phyloP scores from a whole-genome alignment of 2,113 vertebrate species.

The Pachyramphus minor region DNA sequence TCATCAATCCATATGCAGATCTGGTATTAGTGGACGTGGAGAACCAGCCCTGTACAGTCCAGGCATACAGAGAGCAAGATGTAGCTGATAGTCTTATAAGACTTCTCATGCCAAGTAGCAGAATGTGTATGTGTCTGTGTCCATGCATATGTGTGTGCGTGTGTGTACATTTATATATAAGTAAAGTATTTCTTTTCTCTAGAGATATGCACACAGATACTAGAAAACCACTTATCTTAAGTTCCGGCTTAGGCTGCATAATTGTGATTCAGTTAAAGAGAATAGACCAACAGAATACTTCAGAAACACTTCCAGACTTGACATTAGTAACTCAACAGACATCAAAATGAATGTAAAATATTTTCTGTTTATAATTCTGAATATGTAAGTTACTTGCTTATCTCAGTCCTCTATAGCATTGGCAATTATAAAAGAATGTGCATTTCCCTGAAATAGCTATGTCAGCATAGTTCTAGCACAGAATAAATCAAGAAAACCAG shows the following conservation, averaged over 20 bases:
- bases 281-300: background rate
- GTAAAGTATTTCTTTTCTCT: background rate
- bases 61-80: background rate
- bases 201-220: background rate
- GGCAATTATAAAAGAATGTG: slow-evolving; percentile 6
- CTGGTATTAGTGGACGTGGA: background rate
- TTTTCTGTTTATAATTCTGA: background rate
- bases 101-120: background rate
- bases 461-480: background rate
- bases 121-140: background rate
- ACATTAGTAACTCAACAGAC: background rate
- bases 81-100: background rate
- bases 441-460: slow-evolving; percentile 32
- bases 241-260: background rate
- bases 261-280: background rate
- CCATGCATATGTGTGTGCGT: background rate
- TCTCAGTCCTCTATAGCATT: background rate
- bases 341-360: background rate
- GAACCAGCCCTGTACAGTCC: background rate
- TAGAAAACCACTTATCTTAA: background rate
- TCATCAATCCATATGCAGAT: background rate
- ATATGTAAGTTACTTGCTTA: background rate
- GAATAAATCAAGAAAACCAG: background rate
- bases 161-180: background rate
- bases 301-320: slow-evolving; percentile 7